These are phyloP conservation scores for Scelioninae gen. 1 DNA, from an alignment of 2,888 invertebrate genomes.

Conservation along the genomic window DNA sequence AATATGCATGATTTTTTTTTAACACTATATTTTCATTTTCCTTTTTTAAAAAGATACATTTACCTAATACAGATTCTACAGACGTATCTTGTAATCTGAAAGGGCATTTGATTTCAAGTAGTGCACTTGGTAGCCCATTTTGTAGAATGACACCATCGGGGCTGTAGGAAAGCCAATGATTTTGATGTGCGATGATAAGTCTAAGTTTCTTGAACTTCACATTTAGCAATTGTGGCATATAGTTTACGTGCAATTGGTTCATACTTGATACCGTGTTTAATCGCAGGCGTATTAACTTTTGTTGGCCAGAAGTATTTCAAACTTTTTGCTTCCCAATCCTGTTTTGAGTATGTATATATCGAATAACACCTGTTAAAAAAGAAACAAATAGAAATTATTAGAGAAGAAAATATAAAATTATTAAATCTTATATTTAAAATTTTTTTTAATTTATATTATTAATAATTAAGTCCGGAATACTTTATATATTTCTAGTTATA, in stretches of 20 bases:
- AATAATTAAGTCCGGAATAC: too few species aligned
- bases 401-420: too few species aligned
- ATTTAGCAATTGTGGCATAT: neutral
- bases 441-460: too few species aligned
- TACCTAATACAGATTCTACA: neutral
- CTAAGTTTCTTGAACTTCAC: conserved; percentile 8
- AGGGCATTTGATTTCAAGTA: conserved; percentile 36
- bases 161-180: conserved; percentile 23
- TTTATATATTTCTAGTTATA: too few species aligned
- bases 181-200: conserved; percentile 9
- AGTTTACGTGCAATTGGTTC: conserved; percentile 14
- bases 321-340: conserved; percentile 40
- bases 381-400: too few species aligned
- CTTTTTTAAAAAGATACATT: conserved; percentile 12
- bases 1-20: conserved; percentile 37
- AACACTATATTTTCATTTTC: conserved; percentile 6
- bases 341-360: conserved; percentile 42
- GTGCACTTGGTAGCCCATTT: neutral
- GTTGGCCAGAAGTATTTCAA: conserved; percentile 46
- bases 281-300: neutral
- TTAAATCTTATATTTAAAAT: too few species aligned
- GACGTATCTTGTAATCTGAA: neutral
- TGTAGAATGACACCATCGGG: conserved; percentile 19
- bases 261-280: conserved; percentile 26
- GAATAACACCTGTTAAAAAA: conserved; percentile 45